phyloP scores from a whole-genome alignment of 2,888 invertebrate species.

The Phalera bucephala region DNA sequence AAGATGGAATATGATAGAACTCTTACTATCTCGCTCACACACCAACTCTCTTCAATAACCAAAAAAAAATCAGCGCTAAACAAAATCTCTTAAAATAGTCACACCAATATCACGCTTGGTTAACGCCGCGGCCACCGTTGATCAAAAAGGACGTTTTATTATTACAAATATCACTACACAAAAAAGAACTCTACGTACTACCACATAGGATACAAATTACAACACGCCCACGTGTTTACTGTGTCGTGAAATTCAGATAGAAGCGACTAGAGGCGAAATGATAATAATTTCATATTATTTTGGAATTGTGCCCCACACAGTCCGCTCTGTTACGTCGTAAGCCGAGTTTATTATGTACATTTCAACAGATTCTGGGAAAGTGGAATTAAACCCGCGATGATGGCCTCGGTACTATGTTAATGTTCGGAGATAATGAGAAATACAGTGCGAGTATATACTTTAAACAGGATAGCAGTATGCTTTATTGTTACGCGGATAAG shows the following conservation, averaged over 20 bases:
- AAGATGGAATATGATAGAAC: too few relatives aligned
- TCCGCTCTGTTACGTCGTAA: constrained; percentile 30
- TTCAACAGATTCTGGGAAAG: constrained; percentile 34
- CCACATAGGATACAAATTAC: constrained; percentile 10
- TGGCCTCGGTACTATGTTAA: constrained; percentile 21
- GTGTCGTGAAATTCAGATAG: constrained; percentile 31
- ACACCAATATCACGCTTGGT: constrained; percentile 22
- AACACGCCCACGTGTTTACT: constrained; percentile 16
- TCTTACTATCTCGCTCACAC: too few relatives aligned
- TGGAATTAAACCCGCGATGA: constrained; percentile 31
- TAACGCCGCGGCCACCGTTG: constrained; percentile 24
- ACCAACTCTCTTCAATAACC: too few relatives aligned
- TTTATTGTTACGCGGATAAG: too few relatives aligned
- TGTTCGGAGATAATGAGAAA: constrained; percentile 23
- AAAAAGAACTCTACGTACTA: constrained; percentile 8
- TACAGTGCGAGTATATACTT: constrained; percentile 6
- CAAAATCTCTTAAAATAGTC: constrained; percentile 17
- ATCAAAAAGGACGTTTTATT: constrained; percentile 22
- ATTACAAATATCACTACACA: neutral
- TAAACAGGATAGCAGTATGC: too few relatives aligned
- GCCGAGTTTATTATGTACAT: constrained; percentile 36
- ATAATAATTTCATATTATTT: constrained; percentile 41
- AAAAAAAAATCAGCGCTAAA: constrained; percentile 8
- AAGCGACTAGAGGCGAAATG: constrained; percentile 29
- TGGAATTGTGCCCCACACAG: constrained; percentile 33